Evolutionary conservation across 1,140 invertebrate species (phyloP).

Genomic region (Penaeus indicus): DNA sequence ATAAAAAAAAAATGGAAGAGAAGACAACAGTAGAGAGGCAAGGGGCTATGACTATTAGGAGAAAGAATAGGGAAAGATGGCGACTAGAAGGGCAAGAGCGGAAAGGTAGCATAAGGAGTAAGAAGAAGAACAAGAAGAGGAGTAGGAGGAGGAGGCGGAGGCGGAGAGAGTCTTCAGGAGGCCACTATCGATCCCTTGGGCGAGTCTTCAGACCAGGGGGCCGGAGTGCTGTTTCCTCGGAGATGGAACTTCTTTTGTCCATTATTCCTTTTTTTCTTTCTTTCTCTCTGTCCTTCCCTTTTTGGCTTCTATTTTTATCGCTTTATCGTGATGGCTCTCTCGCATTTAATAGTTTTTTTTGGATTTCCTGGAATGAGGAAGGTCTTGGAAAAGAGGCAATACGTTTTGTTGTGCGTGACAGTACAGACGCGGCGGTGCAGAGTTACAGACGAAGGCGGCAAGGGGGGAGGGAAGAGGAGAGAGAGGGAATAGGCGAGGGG

Average conservation of each 20-base stretch:
- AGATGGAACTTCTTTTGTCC: not conserved
- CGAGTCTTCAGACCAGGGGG: not conserved
- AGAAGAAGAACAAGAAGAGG: not conserved
- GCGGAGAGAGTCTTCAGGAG: not conserved
- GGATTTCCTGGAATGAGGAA: not conserved
- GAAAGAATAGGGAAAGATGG: not conserved
- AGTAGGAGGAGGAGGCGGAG: not conserved
- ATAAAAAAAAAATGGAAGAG: not conserved
- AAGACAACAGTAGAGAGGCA: not conserved
- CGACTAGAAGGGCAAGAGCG: not conserved
- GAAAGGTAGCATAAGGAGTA: constrained; percentile 6
- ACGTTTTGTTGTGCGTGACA: too few relatives aligned
- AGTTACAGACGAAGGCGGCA: too few relatives aligned
- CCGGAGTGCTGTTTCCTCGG: not conserved
- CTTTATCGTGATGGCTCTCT: not conserved
- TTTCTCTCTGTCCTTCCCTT: not conserved
- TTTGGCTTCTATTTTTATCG: not conserved
- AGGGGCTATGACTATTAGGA: not conserved
- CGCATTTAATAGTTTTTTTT: not conserved
- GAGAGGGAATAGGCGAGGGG: not conserved
- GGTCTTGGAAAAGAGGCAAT: too few relatives aligned
- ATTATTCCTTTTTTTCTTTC: constrained; percentile 3
- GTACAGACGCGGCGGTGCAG: too few relatives aligned
- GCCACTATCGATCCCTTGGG: not conserved
- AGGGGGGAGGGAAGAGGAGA: too few relatives aligned